Conservation (phyloP, 2,888 invertebrate species). For the Tipula confusa region DNA sequence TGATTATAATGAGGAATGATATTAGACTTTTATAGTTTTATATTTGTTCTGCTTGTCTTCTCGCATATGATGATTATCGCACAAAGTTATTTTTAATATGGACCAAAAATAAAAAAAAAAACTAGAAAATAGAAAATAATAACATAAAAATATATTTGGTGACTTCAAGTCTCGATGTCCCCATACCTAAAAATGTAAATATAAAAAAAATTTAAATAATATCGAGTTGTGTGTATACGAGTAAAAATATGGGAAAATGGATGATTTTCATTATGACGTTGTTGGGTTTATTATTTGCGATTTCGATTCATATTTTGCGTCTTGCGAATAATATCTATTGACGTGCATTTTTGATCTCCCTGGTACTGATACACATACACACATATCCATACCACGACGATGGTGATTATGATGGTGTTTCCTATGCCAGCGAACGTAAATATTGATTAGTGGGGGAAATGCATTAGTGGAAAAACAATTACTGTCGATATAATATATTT, state of each 20-base stretch:
- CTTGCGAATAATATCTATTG: neutral
- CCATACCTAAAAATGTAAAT: neutral
- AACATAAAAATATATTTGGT: neutral
- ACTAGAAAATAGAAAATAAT: neutral
- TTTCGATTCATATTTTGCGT: neutral
- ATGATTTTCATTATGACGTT: neutral
- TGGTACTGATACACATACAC: too few species aligned
- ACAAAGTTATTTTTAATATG: conserved; percentile 25
- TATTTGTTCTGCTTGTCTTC: conserved; percentile 3
- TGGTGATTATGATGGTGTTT: too few species aligned
- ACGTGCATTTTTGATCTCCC: neutral
- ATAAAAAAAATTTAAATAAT: neutral
- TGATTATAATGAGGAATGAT: conserved; percentile 20
- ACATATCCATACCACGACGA: too few species aligned
- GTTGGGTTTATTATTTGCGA: neutral
- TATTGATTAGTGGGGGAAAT: too few species aligned
- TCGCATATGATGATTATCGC: conserved; percentile 9
- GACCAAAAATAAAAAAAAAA: neutral
- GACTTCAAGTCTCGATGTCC: conserved; percentile 4
- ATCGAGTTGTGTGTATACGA: neutral
- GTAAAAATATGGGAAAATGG: neutral
- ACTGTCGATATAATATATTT: too few species aligned
- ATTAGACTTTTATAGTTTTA: conserved; percentile 1
- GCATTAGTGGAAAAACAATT: too few species aligned
- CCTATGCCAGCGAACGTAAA: too few species aligned